phyloP scores from a whole-genome alignment of 2,888 invertebrate species.

The Sinhomidia bicolor region DNA sequence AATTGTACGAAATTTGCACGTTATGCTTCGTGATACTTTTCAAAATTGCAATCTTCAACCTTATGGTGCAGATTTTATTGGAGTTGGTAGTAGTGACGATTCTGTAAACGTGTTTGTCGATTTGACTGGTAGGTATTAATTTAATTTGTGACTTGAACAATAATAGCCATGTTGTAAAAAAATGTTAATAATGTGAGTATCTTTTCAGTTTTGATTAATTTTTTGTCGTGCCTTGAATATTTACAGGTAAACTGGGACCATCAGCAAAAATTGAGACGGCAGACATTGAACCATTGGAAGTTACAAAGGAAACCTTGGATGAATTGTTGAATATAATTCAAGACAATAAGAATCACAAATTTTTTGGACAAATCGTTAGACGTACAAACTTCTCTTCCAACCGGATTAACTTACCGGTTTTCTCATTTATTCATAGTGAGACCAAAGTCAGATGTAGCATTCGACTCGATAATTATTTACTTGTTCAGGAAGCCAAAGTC shows the following conservation, averaged over 20 bases:
- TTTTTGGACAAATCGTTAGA: slow-evolving; percentile 64
- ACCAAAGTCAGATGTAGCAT: slow-evolving; percentile 60
- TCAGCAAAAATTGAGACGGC: not conserved
- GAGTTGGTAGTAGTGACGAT: slow-evolving; percentile 63
- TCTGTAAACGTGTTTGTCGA: slow-evolving; percentile 64
- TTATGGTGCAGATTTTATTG: slow-evolving; percentile 65
- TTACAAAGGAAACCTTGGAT: slow-evolving; percentile 45
- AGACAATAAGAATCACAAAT: slow-evolving; percentile 62
- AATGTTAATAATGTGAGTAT: not conserved
- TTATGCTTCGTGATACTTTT: slow-evolving; percentile 43
- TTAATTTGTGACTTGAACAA: not conserved
- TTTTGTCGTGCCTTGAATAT: not conserved
- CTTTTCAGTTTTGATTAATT: not conserved
- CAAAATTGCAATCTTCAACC: slow-evolving; percentile 54
- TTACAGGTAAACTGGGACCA: slow-evolving; percentile 49
- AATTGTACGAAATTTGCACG: slow-evolving; percentile 59
- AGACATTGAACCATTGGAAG: slow-evolving; percentile 29
- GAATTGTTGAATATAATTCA: slow-evolving; percentile 37
- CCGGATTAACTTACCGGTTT: slow-evolving; percentile 47
- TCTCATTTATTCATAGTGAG: slow-evolving; percentile 66
- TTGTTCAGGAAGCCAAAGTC: slow-evolving; percentile 65
- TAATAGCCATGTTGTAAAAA: not conserved
- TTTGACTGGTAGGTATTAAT: slow-evolving; percentile 59
- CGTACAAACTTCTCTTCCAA: slow-evolving; percentile 34
- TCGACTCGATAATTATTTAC: slow-evolving; percentile 61